Conservation (phyloP, 2,797 vertebrate genomes). For the Hippoglossus hippoglossus region DNA sequence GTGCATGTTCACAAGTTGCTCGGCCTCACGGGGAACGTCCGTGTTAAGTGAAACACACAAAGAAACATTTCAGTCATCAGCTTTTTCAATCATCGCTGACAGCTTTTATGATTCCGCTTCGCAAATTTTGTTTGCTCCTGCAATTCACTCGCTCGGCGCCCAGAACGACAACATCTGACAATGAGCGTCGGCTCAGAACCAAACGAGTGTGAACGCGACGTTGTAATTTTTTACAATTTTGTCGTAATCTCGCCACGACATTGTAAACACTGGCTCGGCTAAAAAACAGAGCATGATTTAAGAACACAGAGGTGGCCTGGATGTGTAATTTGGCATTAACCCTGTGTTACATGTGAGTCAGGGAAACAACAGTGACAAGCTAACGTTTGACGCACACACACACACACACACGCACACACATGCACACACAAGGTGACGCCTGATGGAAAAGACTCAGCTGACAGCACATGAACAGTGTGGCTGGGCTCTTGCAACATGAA, state of each 20-base stretch:
- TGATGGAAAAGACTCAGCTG: slow-evolving; percentile 38
- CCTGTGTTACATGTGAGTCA: slow-evolving; percentile 34
- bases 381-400: slow-evolving; percentile 13
- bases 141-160: not conserved
- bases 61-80: slow-evolving; percentile 30
- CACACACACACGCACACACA: not conserved
- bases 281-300: not conserved
- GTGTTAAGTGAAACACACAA: not conserved
- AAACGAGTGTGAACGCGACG: slow-evolving; percentile 12
- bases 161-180: no score
- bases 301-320: slow-evolving; percentile 16
- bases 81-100: slow-evolving; percentile 17
- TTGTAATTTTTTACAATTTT: slow-evolving; percentile 18
- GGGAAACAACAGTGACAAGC: slow-evolving; percentile 30
- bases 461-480: slow-evolving; percentile 15
- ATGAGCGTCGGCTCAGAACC: not conserved
- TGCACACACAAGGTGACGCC: slow-evolving; percentile 8
- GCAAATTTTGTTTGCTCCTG: slow-evolving; percentile 32
- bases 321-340: slow-evolving; percentile 58
- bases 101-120: slow-evolving; percentile 11
- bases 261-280: slow-evolving; percentile 11
- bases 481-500: slow-evolving; percentile 26
- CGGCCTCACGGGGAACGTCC: not conserved
- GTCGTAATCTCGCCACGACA: not conserved
- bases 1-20: slow-evolving; percentile 9